Conservation (phyloP, 2,113 vertebrate genomes). For the Jaculus jaculus region DNA sequence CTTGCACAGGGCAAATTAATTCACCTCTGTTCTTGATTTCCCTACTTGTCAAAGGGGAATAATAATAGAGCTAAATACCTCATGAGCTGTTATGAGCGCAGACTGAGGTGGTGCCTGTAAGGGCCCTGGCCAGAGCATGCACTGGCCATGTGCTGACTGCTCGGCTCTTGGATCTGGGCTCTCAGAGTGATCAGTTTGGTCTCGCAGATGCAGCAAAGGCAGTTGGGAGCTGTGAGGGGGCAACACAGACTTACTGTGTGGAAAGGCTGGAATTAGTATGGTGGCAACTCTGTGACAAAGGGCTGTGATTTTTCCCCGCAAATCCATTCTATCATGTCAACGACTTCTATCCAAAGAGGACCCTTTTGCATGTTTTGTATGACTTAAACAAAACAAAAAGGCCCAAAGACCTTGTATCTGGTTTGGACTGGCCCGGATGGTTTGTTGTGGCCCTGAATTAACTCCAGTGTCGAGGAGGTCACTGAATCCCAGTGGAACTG, state of each 20-base stretch:
- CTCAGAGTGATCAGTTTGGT: background rate
- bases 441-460: background rate
- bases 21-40: background rate
- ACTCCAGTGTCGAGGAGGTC: background rate
- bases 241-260: background rate
- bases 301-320: background rate
- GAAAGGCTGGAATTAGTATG: background rate
- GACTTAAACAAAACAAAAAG: background rate
- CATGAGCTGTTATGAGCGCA: background rate
- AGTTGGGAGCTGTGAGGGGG: background rate
- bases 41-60: background rate
- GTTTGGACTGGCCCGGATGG: background rate
- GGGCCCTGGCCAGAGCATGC: background rate
- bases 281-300: background rate
- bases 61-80: background rate
- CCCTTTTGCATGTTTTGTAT: background rate
- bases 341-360: background rate
- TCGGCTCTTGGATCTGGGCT: background rate
- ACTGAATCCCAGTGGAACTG: background rate
- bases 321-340: background rate
- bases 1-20: background rate
- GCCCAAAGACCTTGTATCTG: background rate
- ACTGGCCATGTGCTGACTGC: background rate
- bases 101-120: background rate
- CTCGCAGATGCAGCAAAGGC: background rate